Base-by-base conservation (phyloP, 2,888 invertebrate species). In the Spodoptera exigua region DNA sequence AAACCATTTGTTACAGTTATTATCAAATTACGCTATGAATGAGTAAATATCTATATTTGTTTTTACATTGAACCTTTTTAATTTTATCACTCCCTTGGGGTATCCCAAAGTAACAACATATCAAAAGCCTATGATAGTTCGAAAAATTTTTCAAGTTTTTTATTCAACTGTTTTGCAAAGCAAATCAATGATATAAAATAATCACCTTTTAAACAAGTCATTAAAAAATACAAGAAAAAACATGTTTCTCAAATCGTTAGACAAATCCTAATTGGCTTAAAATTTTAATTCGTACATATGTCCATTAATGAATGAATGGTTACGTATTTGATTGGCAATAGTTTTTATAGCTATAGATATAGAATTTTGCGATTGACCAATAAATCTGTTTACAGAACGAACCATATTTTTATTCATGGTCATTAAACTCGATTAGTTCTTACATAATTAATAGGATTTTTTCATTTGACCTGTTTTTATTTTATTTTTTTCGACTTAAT, bases 391-490 rank as follows among this genome's bases (percentile, higher is more conserved):
- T 55, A 59, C 58, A 47, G 35, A 54, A 27, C 12, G 10, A 41
- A 56, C 48, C 55, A 57, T 53, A 44, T 71, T 54, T 67, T 5
- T 67, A 71, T 64, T 68, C 58, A 56, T 54, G 35, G 27, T 44
- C 40, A 61, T 70, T 36, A 53, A 61, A 53, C 39, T 65, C 36
- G 48, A 73, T 69, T 68, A 54, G 55, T 43, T 58, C 52, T 61
- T 66, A 61, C 49, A 47, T 57, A 62, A 74, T 74, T 66, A 58
- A 62, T 74, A 32, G 46, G 16, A 40, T 64, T 57, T 58, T 56
- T 57, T 58, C 17, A 37, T 57, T 73, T 63, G 61, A 76, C 59
- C 70, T 40, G 70, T 52, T 66, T 74, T 74, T 59, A n/a, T 63
- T 37, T 48, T 49, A 27, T 45, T 59, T 45, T 67, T 54, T 56